Base-by-base conservation (phyloP, 2,888 invertebrate genomes). In the Rhamphomyia laevipes region DNA sequence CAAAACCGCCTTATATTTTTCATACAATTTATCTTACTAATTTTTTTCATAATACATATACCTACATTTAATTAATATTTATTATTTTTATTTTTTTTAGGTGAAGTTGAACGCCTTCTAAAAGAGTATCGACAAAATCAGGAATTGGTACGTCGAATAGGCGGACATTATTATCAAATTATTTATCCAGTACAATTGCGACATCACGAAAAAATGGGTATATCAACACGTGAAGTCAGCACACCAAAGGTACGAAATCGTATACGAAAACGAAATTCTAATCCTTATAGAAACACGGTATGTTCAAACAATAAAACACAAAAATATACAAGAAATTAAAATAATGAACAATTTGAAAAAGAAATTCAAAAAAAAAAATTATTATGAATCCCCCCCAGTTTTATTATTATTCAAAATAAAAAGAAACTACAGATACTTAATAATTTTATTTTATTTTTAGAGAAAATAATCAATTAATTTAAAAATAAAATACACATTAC, bases 201-300 rank as follows among this genome's bases (percentile, higher is more conserved):
- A 55, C 90, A 92, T 74, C 91, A 92, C 81, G 89, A 91, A 76
- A 91, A 91, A 76, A 87, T 92, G 86, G 92, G 91, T 73, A 91
- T 92, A 71, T 91, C 90, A 62, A 92, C 92, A 60, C 78, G 92
- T 72, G 91, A 91, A 77, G 84, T 87, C 73, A 85, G 84, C 76
- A 80, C 82, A 69, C 81, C 84, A 70, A 88, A 88, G 87, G 89
- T 89, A 76, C 77, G 78, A 68, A 74, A 73, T 68, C 72, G 69
- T 59, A 61, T 65, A 59, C 63, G 63, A 63, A 68, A 66, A 65
- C 66, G 67, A 63, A 64, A 66, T 64, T 63, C 63, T 55, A 55
- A 57, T 66, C 64, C 72, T 72, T 74, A 74, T 73, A 59, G 59
- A 59, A 60, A 63, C 56, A 70, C 72, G 74, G 76, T 76, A 76